phyloP scores from a whole-genome alignment of 2,888 invertebrate species.

The Rhorus exstirpatorius region DNA sequence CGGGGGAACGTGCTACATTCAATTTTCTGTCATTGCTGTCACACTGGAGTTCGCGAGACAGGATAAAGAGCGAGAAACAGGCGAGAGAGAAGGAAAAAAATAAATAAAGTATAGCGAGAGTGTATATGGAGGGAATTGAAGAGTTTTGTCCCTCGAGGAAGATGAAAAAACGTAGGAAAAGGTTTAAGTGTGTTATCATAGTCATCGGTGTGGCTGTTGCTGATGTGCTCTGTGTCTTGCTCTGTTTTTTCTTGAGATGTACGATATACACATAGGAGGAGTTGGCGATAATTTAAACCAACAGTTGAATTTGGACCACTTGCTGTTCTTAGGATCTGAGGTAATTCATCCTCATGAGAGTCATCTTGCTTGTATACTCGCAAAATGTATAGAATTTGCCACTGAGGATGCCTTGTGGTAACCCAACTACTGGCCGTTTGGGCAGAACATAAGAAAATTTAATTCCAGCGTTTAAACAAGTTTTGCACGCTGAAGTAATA shows the following conservation, averaged over 20 bases:
- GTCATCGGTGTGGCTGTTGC: constrained; percentile 70
- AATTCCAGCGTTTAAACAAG: no score
- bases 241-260: constrained; percentile 35
- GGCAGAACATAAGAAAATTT: no score
- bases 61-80: constrained; percentile 6
- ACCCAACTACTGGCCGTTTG: no score
- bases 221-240: constrained; percentile 52
- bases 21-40: constrained; percentile 51
- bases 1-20: constrained; percentile 53
- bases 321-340: no score
- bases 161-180: constrained; percentile 39
- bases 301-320: no score
- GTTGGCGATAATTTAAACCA: no score
- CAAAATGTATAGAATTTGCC: no score
- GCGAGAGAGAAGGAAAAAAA: not conserved
- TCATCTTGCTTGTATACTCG: no score
- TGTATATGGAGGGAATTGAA: constrained; percentile 44
- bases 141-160: constrained; percentile 41
- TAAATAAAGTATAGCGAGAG: constrained; percentile 14
- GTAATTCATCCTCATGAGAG: no score
- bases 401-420: no score
- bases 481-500: no score
- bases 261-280: constrained; percentile 1
- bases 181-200: constrained; percentile 66
- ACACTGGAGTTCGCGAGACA: constrained; percentile 5